Evolutionary conservation across 2,888 invertebrate genomes (phyloP).

Genomic region (Tryphoninae sp.): DNA sequence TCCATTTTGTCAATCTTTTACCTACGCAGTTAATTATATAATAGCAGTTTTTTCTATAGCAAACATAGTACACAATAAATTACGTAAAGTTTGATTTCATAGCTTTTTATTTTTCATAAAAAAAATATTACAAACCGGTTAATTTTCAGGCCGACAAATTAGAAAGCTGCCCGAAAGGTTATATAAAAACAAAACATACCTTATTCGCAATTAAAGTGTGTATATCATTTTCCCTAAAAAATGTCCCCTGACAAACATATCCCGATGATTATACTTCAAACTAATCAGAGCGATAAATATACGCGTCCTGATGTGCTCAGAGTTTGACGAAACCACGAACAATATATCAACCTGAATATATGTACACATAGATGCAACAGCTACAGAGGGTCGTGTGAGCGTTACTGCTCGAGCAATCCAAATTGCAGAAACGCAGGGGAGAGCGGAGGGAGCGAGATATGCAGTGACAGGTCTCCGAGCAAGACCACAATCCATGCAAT

Average conservation of each 20-base stretch:
- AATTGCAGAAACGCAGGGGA: slow-evolving; percentile 2
- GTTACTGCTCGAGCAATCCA: not conserved
- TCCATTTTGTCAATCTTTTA: no score
- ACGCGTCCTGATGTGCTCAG: slow-evolving; percentile 51
- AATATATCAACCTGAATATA: slow-evolving; percentile 69
- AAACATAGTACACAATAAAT: no score
- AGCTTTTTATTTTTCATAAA: no score
- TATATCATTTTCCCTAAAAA: no score
- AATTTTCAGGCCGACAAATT: no score
- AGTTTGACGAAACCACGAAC: slow-evolving; percentile 73
- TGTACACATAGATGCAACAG: slow-evolving; percentile 19
- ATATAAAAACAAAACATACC: no score
- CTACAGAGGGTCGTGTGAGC: slow-evolving; percentile 30
- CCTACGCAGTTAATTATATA: no score
- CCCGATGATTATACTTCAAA: not conserved
- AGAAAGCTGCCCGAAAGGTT: no score
- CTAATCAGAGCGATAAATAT: slow-evolving; percentile 68
- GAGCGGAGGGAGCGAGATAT: slow-evolving; percentile 4
- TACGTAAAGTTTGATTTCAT: no score
- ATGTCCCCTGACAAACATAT: not conserved
- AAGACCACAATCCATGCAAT: slow-evolving; percentile 51
- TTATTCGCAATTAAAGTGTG: no score
- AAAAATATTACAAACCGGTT: no score
- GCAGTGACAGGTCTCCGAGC: slow-evolving; percentile 45
- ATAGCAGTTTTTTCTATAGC: no score